A percentile compares a stretch with the other conserved stretches of the same genome.
Conservation (phyloP, 2,888 invertebrate species). For the Apamea sordens region DNA sequence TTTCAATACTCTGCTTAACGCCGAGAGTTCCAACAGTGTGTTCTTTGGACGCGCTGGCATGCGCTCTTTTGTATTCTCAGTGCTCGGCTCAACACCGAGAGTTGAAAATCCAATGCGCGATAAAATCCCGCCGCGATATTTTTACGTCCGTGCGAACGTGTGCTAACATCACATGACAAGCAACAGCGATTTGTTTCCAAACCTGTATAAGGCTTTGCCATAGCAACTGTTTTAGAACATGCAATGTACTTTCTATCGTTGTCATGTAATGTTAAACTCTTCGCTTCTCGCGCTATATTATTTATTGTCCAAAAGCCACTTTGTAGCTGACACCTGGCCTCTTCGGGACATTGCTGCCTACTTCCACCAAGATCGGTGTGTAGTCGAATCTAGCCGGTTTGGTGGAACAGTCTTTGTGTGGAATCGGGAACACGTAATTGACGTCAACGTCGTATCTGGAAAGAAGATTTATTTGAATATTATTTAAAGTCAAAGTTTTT, state of each 20-base stretch:
- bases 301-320: constrained; percentile 70
- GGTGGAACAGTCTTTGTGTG: constrained; percentile 92
- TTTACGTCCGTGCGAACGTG: too few species aligned
- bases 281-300: not conserved
- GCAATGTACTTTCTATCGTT: not conserved
- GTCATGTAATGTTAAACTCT: not conserved
- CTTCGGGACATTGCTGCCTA: constrained; percentile 80
- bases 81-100: too few species aligned
- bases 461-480: constrained; percentile 1
- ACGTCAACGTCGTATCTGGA: constrained; percentile 95
- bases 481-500: not conserved
- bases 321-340: constrained; percentile 82
- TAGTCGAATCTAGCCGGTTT: constrained; percentile 81
- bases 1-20: too few species aligned
- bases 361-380: constrained; percentile 82
- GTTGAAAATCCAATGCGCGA: too few species aligned
- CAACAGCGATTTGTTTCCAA: not conserved
- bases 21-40: too few species aligned
- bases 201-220: not conserved
- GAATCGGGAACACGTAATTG: constrained; percentile 95
- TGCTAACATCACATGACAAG: constrained; percentile 7
- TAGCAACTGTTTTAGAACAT: not conserved
- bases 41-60: too few species aligned
- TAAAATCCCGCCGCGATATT: too few species aligned
- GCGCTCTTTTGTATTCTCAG: too few species aligned